Conservation (phyloP, 1,140 invertebrate species). For the Carposina sasakii region DNA sequence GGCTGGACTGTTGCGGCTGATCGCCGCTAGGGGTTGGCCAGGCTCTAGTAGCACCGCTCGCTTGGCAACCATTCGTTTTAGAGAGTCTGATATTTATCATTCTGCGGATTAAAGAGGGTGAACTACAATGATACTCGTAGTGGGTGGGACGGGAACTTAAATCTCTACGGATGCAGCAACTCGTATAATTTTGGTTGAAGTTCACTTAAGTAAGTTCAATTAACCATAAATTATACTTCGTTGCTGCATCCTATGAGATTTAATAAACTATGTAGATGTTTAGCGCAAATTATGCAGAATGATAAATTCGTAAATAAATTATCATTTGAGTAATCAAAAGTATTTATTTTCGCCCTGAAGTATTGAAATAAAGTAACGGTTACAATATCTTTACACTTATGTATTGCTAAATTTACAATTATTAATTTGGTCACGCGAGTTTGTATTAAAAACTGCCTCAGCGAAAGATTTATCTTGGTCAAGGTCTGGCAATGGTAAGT, state of each 20-base stretch:
- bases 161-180: not conserved
- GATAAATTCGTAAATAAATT: not conserved
- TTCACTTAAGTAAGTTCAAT: not conserved
- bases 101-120: no score
- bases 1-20: no score
- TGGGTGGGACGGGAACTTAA: not conserved
- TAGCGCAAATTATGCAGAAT: constrained; percentile 3
- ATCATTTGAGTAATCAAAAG: not conserved
- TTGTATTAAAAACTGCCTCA: not conserved
- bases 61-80: no score
- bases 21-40: no score
- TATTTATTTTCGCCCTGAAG: no score
- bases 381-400: not conserved
- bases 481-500: not conserved
- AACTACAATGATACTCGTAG: no score
- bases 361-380: no score
- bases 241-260: not conserved
- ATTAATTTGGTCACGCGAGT: no score
- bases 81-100: no score
- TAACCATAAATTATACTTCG: constrained; percentile 1
- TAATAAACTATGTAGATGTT: not conserved
- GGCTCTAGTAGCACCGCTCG: no score
- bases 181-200: constrained; percentile 4
- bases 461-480: not conserved
- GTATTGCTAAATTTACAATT: not conserved